A percentile compares a stretch with the other conserved stretches of the same genome.
Conservation (phyloP, 2,113 vertebrate genomes). For the Gnathonemus echidnorhynchus region DNA sequence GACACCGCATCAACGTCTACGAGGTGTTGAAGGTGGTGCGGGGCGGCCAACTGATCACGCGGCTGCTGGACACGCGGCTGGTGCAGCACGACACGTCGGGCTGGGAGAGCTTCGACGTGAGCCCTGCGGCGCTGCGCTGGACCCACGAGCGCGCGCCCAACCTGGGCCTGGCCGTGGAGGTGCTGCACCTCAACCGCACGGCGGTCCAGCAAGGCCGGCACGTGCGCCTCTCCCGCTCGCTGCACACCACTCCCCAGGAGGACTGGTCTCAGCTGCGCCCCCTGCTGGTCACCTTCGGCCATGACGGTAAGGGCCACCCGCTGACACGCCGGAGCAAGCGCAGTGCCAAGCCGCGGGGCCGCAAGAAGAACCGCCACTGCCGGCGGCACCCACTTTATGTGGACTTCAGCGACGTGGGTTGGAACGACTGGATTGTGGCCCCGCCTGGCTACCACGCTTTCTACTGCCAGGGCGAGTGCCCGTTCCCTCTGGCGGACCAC, state of each 20-base stretch:
- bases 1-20: conserved; percentile 92
- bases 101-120: conserved; percentile 97
- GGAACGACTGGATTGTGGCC: conserved; percentile 25
- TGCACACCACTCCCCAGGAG: conserved; percentile 70
- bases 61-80: conserved; percentile 90
- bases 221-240: conserved; percentile 88
- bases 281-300: conserved; percentile 92
- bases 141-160: conserved; percentile 82
- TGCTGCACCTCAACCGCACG: conserved; percentile 73
- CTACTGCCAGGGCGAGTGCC: conserved; percentile 96
- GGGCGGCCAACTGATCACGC: conserved; percentile 75
- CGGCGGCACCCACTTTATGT: conserved; percentile 68
- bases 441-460: conserved; percentile 53
- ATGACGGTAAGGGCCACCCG: conserved; percentile 85
- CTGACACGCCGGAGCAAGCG: conserved; percentile 81
- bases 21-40: conserved; percentile 84
- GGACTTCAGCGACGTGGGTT: conserved; percentile 24
- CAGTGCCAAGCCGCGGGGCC: conserved; percentile 76
- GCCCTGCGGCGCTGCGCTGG: conserved; percentile 92
- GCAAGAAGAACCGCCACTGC: conserved; percentile 91
- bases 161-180: conserved; percentile 88
- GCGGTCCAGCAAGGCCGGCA: conserved; percentile 74
- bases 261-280: conserved; percentile 92
- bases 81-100: conserved; percentile 82
- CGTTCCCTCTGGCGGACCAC: conserved; percentile 65